Evolutionary conservation across 2,888 invertebrate species (phyloP).

Genomic region (Xestia rhomboidea): DNA sequence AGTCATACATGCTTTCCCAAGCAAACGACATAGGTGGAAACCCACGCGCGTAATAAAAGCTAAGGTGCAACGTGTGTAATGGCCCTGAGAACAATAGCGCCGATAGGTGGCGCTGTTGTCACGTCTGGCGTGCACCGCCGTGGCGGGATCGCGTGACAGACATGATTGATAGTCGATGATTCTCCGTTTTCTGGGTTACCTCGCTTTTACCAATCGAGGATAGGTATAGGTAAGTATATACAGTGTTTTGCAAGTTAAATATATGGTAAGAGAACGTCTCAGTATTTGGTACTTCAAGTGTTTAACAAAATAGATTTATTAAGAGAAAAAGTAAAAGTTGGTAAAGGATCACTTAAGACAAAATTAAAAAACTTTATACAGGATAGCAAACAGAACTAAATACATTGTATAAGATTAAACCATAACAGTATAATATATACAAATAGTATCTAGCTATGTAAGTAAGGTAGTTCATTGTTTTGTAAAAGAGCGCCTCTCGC

Average conservation of each 20-base stretch:
- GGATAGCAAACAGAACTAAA: too few relatives aligned
- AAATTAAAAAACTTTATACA: too few relatives aligned
- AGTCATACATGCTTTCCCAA: slow-evolving; percentile 7
- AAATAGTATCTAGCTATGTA: too few relatives aligned
- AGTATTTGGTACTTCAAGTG: too few relatives aligned
- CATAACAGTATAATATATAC: too few relatives aligned
- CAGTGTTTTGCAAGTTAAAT: not conserved
- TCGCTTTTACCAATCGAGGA: slow-evolving; percentile 2
- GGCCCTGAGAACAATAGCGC: slow-evolving; percentile 33
- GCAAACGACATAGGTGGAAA: slow-evolving; percentile 8
- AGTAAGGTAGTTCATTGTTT: too few relatives aligned
- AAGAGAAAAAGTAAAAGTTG: too few relatives aligned
- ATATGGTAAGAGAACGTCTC: too few relatives aligned
- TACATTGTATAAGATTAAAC: too few relatives aligned
- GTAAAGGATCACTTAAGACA: too few relatives aligned
- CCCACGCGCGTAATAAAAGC: slow-evolving; percentile 49
- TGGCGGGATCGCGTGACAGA: slow-evolving; percentile 27
- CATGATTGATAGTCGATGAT: slow-evolving; percentile 47
- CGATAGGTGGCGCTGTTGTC: slow-evolving; percentile 31
- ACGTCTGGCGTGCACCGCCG: slow-evolving; percentile 33
- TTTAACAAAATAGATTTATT: too few relatives aligned
- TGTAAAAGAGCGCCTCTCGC: too few relatives aligned
- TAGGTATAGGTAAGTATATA: not conserved
- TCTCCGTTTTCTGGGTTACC: slow-evolving; percentile 24
- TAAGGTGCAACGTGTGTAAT: slow-evolving; percentile 51